Conservation (phyloP, 1,140 invertebrate species). For the Popillia japonica region DNA sequence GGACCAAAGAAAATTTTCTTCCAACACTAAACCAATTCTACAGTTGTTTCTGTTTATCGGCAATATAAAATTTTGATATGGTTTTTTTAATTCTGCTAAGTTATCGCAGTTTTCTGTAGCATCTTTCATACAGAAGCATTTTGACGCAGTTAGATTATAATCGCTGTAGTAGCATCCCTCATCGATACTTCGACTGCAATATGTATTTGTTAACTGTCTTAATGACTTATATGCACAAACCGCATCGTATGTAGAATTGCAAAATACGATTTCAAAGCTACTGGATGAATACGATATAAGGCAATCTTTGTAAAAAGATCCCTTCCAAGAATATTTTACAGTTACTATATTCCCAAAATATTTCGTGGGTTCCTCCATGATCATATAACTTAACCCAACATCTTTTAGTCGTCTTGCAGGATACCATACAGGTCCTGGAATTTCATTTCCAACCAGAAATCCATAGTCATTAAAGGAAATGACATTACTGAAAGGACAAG, state of each 20-base stretch:
- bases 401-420: conserved; percentile 21
- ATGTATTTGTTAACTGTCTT: background rate
- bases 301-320: conserved; percentile 28
- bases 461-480: conserved; percentile 5
- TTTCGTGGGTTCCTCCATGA: conserved; percentile 17
- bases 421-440: conserved; percentile 27
- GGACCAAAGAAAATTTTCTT: conserved; percentile 30
- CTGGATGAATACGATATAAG: conserved; percentile 3
- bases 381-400: background rate
- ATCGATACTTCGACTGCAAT: background rate
- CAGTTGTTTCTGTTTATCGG: background rate
- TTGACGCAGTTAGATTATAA: conserved; percentile 17
- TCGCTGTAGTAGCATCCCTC: background rate
- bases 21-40: conserved; percentile 16
- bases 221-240: conserved; percentile 33
- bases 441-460: background rate
- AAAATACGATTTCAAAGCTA: conserved; percentile 7
- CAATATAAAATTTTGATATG: conserved; percentile 35
- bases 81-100: conserved; percentile 28
- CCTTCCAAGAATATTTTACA: conserved; percentile 18
- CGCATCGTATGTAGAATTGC: conserved; percentile 9
- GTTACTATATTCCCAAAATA: conserved; percentile 13
- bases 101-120: background rate
- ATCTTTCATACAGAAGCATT: conserved; percentile 31
- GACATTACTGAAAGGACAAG: background rate